These are phyloP conservation scores for Ericerus pela DNA, from an alignment of 1,140 invertebrate genomes.

Conservation along the genomic window DNA sequence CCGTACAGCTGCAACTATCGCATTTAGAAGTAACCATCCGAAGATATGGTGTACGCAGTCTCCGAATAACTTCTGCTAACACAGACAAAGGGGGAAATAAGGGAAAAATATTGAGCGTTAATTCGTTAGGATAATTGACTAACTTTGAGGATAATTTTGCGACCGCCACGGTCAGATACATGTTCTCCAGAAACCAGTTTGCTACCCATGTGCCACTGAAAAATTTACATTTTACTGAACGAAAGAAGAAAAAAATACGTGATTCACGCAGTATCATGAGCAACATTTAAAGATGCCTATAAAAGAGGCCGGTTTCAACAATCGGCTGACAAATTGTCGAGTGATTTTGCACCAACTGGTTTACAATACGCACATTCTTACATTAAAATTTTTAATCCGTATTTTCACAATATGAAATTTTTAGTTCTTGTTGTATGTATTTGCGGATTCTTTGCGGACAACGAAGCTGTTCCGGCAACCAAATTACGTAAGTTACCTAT, in stretches of 20 bases:
- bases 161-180: no score
- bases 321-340: constrained; percentile 3
- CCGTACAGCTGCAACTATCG: no score
- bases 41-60: no score
- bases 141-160: no score
- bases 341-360: constrained; percentile 6
- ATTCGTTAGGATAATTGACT: no score
- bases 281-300: neutral
- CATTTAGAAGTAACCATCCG: no score
- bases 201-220: neutral
- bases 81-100: no score
- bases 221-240: neutral
- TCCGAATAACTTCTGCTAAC: no score
- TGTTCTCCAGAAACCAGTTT: no score
- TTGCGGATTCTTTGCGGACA: neutral
- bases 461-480: neutral
- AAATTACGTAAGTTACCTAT: constrained; percentile 4
- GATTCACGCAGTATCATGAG: constrained; percentile 3
- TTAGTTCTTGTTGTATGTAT: constrained; percentile 7
- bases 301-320: neutral
- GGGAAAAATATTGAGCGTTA: no score
- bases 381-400: neutral
- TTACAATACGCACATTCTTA: neutral
- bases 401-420: constrained; percentile 6
- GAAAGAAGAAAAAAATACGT: no score